Conservation (phyloP, 2,888 invertebrate genomes). For the Yponomeuta malinellus region DNA sequence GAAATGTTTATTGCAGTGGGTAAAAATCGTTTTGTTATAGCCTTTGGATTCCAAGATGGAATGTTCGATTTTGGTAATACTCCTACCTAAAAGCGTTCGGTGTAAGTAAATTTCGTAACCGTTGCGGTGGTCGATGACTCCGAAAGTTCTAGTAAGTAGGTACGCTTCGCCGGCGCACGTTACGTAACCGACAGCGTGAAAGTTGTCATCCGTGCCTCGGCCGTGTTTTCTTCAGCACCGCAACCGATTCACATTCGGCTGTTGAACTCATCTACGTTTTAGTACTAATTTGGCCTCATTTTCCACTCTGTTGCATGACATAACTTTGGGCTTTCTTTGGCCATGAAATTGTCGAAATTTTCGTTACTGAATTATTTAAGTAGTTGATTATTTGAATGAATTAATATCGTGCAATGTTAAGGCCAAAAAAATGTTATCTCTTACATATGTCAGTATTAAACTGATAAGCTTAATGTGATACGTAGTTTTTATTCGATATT, state of each 20-base stretch:
- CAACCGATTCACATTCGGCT: not conserved
- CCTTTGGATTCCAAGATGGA: conserved; percentile 3
- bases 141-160: conserved; percentile 62
- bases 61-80: conserved; percentile 11
- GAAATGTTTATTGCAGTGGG: not conserved
- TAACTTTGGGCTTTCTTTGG: not conserved
- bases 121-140: conserved; percentile 69
- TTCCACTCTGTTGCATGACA: not conserved
- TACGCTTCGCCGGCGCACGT: conserved; percentile 37
- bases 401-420: too few species aligned
- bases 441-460: too few species aligned
- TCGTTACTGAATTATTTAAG: too few species aligned
- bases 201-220: conserved; percentile 60
- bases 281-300: not conserved
- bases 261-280: conserved; percentile 1
- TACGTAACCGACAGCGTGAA: conserved; percentile 53
- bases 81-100: conserved; percentile 31
- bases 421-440: too few species aligned
- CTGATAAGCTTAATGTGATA: too few species aligned
- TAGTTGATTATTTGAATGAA: too few species aligned
- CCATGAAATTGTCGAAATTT: not conserved
- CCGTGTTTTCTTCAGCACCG: not conserved
- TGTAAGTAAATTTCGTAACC: conserved; percentile 60
- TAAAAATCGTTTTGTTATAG: not conserved
- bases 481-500: too few species aligned